Base-by-base conservation (phyloP, 1,140 invertebrate species). In the Marisa cornuarietis region DNA sequence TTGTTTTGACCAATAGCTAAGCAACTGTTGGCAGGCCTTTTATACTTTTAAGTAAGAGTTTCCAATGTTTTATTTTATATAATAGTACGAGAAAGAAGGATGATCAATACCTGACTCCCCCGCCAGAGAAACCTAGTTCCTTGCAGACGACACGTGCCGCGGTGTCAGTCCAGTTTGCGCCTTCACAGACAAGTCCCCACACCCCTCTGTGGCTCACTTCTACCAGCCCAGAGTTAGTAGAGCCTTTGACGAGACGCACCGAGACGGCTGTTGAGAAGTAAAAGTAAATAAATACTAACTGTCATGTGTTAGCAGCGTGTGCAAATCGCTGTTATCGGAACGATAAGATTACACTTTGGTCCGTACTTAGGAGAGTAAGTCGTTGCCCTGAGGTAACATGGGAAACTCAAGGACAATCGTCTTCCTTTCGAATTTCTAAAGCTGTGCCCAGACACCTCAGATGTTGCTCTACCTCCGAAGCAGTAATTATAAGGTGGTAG, bases 191-290 rank as follows among this genome's bases (percentile, higher is more conserved):
- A n/a, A n/a, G n/a, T n/a, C n/a, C n/a, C n/a, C n/a, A n/a, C 0
- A 85, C 76, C 16, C 84, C 84, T 20, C 78, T 63, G 24, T 81
- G 80, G 51, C 78, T 65, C 7, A 85, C 86, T 76, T 82, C 85
- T 8, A 85, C 84, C 58, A 83, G 82, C 24, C 84, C 84, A 82
- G 82, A 85, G 54, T 76, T 26, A 14, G 61, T 31, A 20, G 81
- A 76, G 16, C 81, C 81, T 22, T 81, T 81, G 62, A 26, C 80
- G 72, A 85, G 81, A n/a, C 83, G 75, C 24, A 84, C 75, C 52
- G 52, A 71, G 77, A 87, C 85, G 31, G 79, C 86, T 87, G 80
- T 26, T 69, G 51, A 78, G 74, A 68, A 75, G 66, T 26, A 42
- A 42, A 42, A 42, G 31, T 42, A 42, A 42, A 42, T 42, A 42